Evolutionary conservation across 2,888 invertebrate genomes (phyloP).

Genomic region (Sinopyrophorus schimmeli): DNA sequence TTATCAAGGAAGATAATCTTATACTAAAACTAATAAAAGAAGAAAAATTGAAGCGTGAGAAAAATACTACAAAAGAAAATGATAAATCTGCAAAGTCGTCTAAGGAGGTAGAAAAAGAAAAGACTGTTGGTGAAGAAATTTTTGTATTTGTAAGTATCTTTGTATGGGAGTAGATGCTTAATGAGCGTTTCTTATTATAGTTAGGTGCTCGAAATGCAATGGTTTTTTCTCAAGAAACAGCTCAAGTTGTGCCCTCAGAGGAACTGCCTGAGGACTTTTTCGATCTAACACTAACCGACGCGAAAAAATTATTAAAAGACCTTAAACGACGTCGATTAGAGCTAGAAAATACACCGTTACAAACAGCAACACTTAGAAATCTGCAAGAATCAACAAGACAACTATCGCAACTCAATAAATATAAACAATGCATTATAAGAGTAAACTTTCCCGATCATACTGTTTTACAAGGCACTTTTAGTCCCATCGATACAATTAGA

Average conservation of each 20-base stretch:
- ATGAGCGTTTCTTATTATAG: constrained; percentile 56
- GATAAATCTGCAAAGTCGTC: constrained; percentile 35
- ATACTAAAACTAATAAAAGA: constrained; percentile 34
- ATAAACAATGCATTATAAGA: constrained; percentile 78
- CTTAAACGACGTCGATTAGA: constrained; percentile 67
- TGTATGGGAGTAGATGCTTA: background rate
- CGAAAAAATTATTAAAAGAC: constrained; percentile 73
- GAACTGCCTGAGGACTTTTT: constrained; percentile 88
- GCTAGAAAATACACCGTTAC: constrained; percentile 73
- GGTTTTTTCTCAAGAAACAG: constrained; percentile 66
- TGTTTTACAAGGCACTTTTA: constrained; percentile 85
- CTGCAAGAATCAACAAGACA: constrained; percentile 62
- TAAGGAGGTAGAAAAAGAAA: constrained; percentile 18
- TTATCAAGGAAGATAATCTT: constrained; percentile 22
- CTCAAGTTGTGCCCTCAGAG: constrained; percentile 66
- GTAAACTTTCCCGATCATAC: constrained; percentile 85
- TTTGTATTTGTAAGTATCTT: constrained; percentile 53
- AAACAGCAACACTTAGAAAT: constrained; percentile 67
- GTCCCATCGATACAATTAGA: constrained; percentile 72
- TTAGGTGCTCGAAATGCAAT: constrained; percentile 76
- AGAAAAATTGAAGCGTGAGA: constrained; percentile 38
- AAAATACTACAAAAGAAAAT: constrained; percentile 25
- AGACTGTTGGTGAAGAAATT: constrained; percentile 42
- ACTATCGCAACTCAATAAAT: constrained; percentile 65
- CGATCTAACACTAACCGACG: constrained; percentile 81